Conservation (phyloP, 2,113 vertebrate species). For the Archilochus colubris region DNA sequence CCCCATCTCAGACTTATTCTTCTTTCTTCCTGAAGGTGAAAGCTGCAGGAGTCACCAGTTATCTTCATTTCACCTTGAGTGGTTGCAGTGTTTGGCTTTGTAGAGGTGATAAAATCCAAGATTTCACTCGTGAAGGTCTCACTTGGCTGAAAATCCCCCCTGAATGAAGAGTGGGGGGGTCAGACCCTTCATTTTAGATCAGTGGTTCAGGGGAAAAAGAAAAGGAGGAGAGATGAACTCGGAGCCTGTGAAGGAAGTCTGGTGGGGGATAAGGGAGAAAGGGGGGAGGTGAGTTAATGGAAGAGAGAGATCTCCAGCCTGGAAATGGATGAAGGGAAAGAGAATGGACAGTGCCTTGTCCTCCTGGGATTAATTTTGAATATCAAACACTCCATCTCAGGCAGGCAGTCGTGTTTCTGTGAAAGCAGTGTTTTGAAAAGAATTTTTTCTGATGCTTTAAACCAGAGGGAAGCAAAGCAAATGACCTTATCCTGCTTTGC, state of each 20-base stretch:
- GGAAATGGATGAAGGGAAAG: slow-evolving; percentile 37
- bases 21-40: neutral
- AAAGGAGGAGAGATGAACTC: neutral
- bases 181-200: slow-evolving; percentile 14
- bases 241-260: slow-evolving; percentile 7
- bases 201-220: neutral
- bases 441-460: slow-evolving; percentile 26
- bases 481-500: slow-evolving; percentile 66
- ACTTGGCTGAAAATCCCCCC: neutral
- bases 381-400: slow-evolving; percentile 46
- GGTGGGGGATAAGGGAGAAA: neutral
- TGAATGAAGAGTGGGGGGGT: neutral
- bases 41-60: neutral
- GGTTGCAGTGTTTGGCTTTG: neutral
- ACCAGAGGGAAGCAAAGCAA: slow-evolving; percentile 52
- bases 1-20: neutral
- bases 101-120: neutral
- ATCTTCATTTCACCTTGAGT: neutral
- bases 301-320: slow-evolving; percentile 50
- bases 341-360: neutral
- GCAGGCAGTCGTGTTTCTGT: slow-evolving; percentile 45
- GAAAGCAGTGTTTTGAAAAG: slow-evolving; percentile 52
- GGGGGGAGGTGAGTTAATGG: slow-evolving; percentile 17
- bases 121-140: neutral
- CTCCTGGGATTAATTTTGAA: slow-evolving; percentile 53